A percentile compares a stretch with the other conserved stretches of the same genome.
phyloP scores from a whole-genome alignment of 2,797 vertebrate genomes.

The Malacoraja senta region DNA sequence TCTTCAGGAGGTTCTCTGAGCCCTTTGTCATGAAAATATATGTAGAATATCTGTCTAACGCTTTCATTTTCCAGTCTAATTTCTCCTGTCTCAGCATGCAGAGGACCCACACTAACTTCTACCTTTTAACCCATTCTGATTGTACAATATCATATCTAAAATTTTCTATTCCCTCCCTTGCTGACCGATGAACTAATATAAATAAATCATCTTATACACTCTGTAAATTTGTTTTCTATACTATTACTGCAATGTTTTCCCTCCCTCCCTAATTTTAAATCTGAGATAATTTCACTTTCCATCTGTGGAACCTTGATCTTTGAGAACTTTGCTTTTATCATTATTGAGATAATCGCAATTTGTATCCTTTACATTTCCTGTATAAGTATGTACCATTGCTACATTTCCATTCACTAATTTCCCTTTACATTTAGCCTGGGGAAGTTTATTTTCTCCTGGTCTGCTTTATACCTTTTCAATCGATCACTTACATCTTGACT shows the following conservation, averaged over 20 bases:
- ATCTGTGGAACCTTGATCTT: background rate
- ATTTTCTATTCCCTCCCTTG: too few species aligned
- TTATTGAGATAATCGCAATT: background rate
- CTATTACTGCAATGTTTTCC: background rate
- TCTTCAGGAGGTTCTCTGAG: too few species aligned
- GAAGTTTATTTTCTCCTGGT: background rate
- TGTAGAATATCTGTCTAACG: too few species aligned
- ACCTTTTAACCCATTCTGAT: too few species aligned
- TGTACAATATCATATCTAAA: too few species aligned
- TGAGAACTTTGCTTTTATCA: background rate
- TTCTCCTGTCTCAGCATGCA: too few species aligned
- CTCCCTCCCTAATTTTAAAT: background rate
- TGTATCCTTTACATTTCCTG: background rate
- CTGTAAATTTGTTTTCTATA: too few species aligned
- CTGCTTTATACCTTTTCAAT: background rate
- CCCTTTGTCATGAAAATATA: too few species aligned
- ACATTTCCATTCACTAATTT: background rate
- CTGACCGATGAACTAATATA: too few species aligned
- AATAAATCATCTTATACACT: too few species aligned
- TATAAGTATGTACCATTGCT: background rate
- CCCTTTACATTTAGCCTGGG: background rate
- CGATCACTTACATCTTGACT: background rate
- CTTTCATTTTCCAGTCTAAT: too few species aligned
- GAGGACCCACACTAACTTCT: too few species aligned
- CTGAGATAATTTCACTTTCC: background rate